phyloP scores from a whole-genome alignment of 2,113 vertebrate genomes.

The Aplodontia rufa region DNA sequence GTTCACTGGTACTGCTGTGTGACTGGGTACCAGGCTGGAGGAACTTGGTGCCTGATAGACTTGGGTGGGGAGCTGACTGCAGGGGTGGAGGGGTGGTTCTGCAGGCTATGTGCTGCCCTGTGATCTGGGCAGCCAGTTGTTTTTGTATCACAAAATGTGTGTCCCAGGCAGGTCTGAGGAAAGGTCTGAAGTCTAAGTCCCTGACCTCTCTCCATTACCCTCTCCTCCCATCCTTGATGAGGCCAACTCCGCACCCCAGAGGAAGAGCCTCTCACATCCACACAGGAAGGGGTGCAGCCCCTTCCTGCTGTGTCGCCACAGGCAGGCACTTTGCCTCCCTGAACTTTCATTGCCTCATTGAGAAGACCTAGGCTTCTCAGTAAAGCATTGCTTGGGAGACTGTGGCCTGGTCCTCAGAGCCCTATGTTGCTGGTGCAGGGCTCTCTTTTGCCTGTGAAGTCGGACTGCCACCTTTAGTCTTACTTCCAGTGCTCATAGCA shows the following conservation, averaged over 20 bases:
- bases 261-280: background rate
- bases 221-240: background rate
- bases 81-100: fast-evolving
- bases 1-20: too few species aligned
- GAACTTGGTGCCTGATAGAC: background rate
- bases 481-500: fast-evolving
- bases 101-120: background rate
- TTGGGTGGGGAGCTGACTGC: background rate
- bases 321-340: background rate
- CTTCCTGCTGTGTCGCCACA: background rate
- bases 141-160: background rate
- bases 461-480: background rate
- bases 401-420: background rate
- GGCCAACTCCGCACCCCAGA: background rate
- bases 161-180: background rate
- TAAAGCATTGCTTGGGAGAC: background rate
- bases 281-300: background rate
- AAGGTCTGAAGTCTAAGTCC: background rate
- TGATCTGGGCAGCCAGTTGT: background rate
- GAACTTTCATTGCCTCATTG: background rate
- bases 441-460: background rate
- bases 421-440: background rate
- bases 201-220: background rate
- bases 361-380: background rate
- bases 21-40: too few species aligned